Base-by-base conservation (phyloP, 2,888 invertebrate genomes). In the Tubulanus polymorphus region DNA sequence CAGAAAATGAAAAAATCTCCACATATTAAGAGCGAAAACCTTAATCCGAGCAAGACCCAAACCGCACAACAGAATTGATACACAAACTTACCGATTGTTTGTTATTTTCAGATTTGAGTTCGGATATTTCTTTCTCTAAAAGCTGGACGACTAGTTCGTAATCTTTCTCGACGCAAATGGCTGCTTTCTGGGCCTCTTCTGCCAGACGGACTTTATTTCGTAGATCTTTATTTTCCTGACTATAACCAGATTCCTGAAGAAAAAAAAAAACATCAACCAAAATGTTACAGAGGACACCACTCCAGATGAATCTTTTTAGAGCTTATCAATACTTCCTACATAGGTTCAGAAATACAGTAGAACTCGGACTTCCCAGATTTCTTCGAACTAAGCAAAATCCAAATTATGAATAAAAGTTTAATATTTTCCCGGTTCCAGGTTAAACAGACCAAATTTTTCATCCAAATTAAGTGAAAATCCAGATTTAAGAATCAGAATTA, bases 141-240 rank as follows among this genome's bases (percentile, higher is more conserved):
- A 72, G 59, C 8, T 67, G 64, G 3, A 78, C 69, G 3, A 76
- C 76, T 51, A 74, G 71, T 56, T 74, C 76, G 56, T 76, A 78
- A 53, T 76, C 76, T 45, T 72, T 66, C 56, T 78, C 76, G 66
- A 72, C 72, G 51, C 63, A 68, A 20, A 72, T 61, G 1, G 78
- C 76, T 20, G 69, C 72, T 47, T 64, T 63, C 68, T 76, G 75
- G 10, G 76, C 75, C 55, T 74, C 67, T 27, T 74, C 74, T 12
- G 73, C 73, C 55, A 76, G 61, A 37, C 72, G 68, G 5, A 77
- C 66, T 54, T 73, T 74, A 46, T 66, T 72, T 23, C 66, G 62
- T 53, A 76, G 61, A 6, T 70, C 65, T 20, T 71, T 62, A 37
- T 65, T 66, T 49, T 72, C 73, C 53, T 71, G 67, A 37, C 73